Evolutionary conservation across 2,113 vertebrate genomes (phyloP), one percentile per base, ranked within the genome.

Genomic region (Nyctibius bracteatus): DNA sequence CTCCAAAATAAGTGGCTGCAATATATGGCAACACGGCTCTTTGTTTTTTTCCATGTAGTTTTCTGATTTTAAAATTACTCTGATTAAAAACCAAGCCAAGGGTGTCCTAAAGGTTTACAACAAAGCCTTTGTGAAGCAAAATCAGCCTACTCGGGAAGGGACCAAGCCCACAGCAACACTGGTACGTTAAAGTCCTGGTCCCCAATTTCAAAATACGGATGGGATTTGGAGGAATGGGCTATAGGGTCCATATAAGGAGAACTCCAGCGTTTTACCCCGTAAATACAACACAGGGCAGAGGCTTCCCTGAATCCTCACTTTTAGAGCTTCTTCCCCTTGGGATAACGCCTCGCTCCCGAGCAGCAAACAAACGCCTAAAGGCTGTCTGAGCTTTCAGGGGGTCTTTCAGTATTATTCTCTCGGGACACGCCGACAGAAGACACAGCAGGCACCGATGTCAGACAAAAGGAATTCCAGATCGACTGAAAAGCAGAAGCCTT

Each of bases 401-500:
- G 24, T 39, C 55, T 80, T 35, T 54, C 73, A 87, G 84, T 10
- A 10, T 61, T 55, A 20, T 79, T 68, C 78, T 37, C 95, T 62
- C 5, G 39, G 87, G 92, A 94, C 19, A 37, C 47, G 73, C 85
- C 30, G 3, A 39, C 52, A 91, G 78, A 12, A 85, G 81, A 82
- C 66, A 66, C 82, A 27, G 92, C 82, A 81, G 91, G 93, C 88
- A 86, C 37, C 51, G 31, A 67, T 44, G 90, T 14, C 41, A 16
- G 44, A 33, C 95, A 74, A 86, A 93, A 73, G 88, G 73, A 70
- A 92, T 67, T 73, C 71, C 90, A 63, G 80, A 55, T 10, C 61
- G 89, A 65, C 90, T 95, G 85, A 52, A 95, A 96, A 86, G 91
- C 92, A 96, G 84, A 94, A 96, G 79, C 77, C 90, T 93, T 78